Base-by-base conservation (phyloP, 1,140 invertebrate species). In the Cardiocondyla obscurior region DNA sequence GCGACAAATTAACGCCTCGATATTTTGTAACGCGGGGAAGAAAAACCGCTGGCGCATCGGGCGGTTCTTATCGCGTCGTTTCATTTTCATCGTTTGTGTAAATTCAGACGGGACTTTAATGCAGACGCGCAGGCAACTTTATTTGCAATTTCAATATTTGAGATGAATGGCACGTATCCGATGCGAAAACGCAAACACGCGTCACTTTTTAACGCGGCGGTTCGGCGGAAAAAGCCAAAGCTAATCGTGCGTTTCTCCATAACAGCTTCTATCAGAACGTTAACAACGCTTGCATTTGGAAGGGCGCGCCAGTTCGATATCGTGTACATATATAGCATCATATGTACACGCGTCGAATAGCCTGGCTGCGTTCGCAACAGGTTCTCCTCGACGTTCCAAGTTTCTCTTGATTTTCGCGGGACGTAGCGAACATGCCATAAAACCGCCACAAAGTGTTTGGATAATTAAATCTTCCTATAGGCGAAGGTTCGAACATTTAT, bases 311-410 rank as follows among this genome's bases (percentile, higher is more conserved):
- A 53, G 57, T 67, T 53, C 33, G 62, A 53, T 39, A 30, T 28
- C 16, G 16, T 25, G 19, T 69, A 58, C 10, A 46, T 62, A 65
- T 60, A 64, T 46, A 22, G 44, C 46, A 39, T 79, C 36, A 53
- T 79, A 79, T 79, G 74, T 79, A 67, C 62, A 69, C 33, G 74
- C 74, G 62, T 79, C 36, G 62, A 53, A 36, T 46, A 53, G n/a
- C 25, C 42, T 28, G 55, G 14, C 25, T 60, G 30, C 42, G 60
- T 57, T 88, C 39, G 86, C 85, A 88, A 88, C 86, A 88, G 82
- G 86, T 88, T 55, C 64, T 65, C 53, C 70, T 73, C 58, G 53
- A 42, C 36, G 69, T 64, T 69, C 53, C 16, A 83, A 84, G 74
- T 74, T 87, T 81, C 74, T 10, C 64, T 65, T 36, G 60, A 58